A percentile compares a stretch with the other conserved stretches of the same genome.
Conservation (phyloP, 2,797 vertebrate genomes). For the Sphenodon punctatus region DNA sequence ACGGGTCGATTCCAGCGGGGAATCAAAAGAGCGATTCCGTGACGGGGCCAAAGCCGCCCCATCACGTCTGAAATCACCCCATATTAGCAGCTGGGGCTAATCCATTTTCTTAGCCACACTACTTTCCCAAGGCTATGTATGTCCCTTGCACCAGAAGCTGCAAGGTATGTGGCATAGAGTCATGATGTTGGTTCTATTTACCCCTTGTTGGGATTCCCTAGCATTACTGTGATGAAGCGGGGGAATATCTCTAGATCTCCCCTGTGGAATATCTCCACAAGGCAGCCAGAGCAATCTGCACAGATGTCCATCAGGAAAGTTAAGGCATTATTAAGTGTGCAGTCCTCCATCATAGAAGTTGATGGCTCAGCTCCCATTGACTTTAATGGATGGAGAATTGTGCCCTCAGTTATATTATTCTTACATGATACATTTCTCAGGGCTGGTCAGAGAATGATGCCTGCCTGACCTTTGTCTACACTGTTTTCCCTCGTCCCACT, state of each 20-base stretch:
- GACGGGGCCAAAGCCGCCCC: too few species aligned
- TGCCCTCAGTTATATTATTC: not conserved
- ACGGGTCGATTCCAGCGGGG: too few species aligned
- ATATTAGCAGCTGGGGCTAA: too few species aligned
- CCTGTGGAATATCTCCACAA: not conserved
- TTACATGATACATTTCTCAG: not conserved
- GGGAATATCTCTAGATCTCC: not conserved
- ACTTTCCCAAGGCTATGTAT: not conserved
- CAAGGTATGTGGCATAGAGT: not conserved
- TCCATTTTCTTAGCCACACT: too few species aligned
- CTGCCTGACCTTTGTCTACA: too few species aligned
- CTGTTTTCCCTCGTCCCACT: not conserved
- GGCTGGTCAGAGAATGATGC: not conserved
- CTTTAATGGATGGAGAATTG: too few species aligned
- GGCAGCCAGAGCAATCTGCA: not conserved
- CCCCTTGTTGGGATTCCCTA: fast-evolving
- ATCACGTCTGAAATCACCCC: too few species aligned
- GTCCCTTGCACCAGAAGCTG: not conserved
- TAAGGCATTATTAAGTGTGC: fast-evolving
- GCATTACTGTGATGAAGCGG: not conserved
- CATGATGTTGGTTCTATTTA: not conserved
- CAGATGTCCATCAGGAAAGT: not conserved
- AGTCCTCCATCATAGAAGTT: too few species aligned
- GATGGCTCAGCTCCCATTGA: too few species aligned
- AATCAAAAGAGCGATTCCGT: too few species aligned